Evolutionary conservation across 2,888 invertebrate species (phyloP).

Genomic region (Athrips mouffetella): DNA sequence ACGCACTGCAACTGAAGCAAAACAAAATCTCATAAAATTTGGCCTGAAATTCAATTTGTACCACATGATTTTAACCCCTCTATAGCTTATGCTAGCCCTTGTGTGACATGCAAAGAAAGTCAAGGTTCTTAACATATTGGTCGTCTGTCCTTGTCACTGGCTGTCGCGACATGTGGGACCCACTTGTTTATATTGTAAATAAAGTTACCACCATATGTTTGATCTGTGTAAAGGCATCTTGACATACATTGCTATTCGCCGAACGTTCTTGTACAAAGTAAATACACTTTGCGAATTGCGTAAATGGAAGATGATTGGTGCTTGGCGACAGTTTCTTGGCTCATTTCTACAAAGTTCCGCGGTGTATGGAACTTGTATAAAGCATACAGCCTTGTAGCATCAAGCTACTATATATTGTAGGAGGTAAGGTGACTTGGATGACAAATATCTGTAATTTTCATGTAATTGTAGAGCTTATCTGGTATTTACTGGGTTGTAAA

Average conservation of each 20-base stretch:
- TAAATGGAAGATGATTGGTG: constrained; percentile 13
- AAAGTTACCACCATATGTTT: constrained; percentile 41
- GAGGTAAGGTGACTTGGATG: constrained; percentile 1
- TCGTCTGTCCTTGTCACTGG: constrained; percentile 63
- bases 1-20: too few species aligned
- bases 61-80: too few species aligned
- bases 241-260: constrained; percentile 12
- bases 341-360: too few species aligned
- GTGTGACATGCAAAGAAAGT: too few species aligned
- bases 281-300: constrained; percentile 2
- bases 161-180: constrained; percentile 65
- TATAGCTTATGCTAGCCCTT: too few species aligned
- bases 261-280: constrained; percentile 2
- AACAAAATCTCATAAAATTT: too few species aligned
- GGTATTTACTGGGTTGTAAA: neutral
- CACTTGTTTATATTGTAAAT: constrained; percentile 71
- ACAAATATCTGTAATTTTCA: neutral
- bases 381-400: too few species aligned
- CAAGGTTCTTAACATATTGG: constrained; percentile 36
- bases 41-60: too few species aligned
- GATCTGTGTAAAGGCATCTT: constrained; percentile 9
- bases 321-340: constrained; percentile 23
- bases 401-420: too few species aligned
- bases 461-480: neutral
- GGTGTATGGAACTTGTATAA: too few species aligned